These are phyloP conservation scores for Allacma fusca DNA, from an alignment of 2,888 invertebrate species.

Conservation along the genomic window DNA sequence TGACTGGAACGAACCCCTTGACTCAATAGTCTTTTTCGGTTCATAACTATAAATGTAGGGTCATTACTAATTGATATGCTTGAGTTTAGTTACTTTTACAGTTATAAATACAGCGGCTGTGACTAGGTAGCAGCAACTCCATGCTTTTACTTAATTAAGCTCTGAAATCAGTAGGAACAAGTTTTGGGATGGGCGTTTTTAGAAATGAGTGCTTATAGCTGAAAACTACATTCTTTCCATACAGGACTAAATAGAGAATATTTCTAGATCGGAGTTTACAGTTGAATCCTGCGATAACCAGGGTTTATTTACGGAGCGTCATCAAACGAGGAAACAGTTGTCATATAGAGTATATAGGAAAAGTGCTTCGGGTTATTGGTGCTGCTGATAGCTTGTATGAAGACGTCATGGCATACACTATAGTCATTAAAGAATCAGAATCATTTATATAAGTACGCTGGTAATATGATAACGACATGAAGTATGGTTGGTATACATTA, in stretches of 20 bases:
- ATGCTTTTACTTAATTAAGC: too few species aligned
- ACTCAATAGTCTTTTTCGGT: too few species aligned
- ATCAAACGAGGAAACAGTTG: slow-evolving; percentile 14
- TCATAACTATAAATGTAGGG: too few species aligned
- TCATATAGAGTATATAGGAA: background rate
- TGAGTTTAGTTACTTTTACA: too few species aligned
- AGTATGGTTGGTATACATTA: background rate
- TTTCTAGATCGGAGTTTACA: slow-evolving; percentile 7
- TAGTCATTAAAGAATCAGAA: background rate
- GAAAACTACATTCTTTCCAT: background rate
- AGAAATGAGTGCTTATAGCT: background rate
- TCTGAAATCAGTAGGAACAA: too few species aligned
- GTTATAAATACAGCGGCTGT: too few species aligned
- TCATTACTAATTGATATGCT: too few species aligned
- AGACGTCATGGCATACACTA: background rate
- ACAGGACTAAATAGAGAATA: background rate
- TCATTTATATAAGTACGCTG: background rate
- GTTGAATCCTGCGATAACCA: slow-evolving; percentile 13
- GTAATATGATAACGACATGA: background rate
- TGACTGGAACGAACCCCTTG: too few species aligned
- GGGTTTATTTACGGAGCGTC: slow-evolving; percentile 21
- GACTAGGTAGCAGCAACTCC: too few species aligned
- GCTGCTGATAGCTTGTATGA: slow-evolving; percentile 11
- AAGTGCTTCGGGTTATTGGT: background rate
- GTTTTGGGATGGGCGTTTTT: background rate